Evolutionary conservation across 2,888 invertebrate genomes (phyloP), one percentile per base, ranked within the genome.

Genomic region (Ophioninae sp.): DNA sequence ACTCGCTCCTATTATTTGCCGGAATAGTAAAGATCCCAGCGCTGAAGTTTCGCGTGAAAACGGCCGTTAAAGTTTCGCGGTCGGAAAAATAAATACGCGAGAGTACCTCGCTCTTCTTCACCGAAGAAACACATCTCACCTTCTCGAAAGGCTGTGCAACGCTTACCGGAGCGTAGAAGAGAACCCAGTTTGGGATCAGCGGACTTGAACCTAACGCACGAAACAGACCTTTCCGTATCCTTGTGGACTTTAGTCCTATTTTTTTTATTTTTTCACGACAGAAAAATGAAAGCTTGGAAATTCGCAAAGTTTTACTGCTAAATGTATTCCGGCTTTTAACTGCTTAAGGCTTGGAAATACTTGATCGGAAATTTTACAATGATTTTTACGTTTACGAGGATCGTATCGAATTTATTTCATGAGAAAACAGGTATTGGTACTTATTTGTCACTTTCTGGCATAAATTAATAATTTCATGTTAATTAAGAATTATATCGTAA

Each of bases 111-210:
- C 39, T 30, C 2, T 41, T 56, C 17, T n/a, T 58, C 67, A 22
- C 37, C 20, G n/a, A 59, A 64, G 64, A n/a, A 78, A 44, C 51
- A 65, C 63, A 56, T 63, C 69, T 69, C 77, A 68, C 44, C 67
- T 77, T 72, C 51, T 30, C 30, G 30, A 30, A 13, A 76, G 72
- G 63, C 59, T 56, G 71, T n/a, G 58, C 39, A 51, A 65, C 73
- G 64, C 74, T 64, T 80, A 83, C 74, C 83, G 83, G 39, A 83
- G 83, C 83, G 80, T 72, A 68, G 22, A 59, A 59, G 76, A 80
- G 59, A 64, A 63, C 58, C 8, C 67, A 71, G 77, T 81, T 77
- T 64, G 69, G 69, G 69, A 80, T 83, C 80, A 74, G 80, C 83
- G 69, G 80, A 77, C 80, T 73, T 65, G 80, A 83, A 78, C 68